These are phyloP conservation scores for Conops quadrifasciatus DNA, from an alignment of 2,888 invertebrate species.

Conservation along the genomic window DNA sequence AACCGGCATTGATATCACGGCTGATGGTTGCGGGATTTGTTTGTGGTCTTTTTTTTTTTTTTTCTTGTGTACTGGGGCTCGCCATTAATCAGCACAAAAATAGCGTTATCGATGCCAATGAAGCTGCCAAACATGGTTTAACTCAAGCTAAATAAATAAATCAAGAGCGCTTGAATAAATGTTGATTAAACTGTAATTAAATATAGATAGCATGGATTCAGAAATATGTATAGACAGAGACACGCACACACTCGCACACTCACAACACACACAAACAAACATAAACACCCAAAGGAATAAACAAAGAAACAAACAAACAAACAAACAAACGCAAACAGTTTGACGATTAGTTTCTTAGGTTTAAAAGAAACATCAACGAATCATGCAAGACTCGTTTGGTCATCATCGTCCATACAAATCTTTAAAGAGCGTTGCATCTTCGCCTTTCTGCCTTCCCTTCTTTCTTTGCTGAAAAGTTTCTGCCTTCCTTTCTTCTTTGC, in stretches of 20 bases:
- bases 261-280: background rate
- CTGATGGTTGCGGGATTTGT: background rate
- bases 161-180: constrained; percentile 28
- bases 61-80: background rate
- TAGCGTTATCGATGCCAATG: constrained; percentile 15
- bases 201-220: constrained; percentile 17
- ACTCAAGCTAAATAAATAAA: constrained; percentile 35
- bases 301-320: background rate
- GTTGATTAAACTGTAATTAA: constrained; percentile 34
- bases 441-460: too few species aligned
- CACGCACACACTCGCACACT: constrained; percentile 24
- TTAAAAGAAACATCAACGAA: too few species aligned
- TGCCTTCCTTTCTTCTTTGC: background rate
- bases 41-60: too few species aligned
- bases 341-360: too few species aligned
- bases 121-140: constrained; percentile 32
- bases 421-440: too few species aligned
- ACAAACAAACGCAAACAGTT: constrained; percentile 11
- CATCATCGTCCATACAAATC: too few species aligned
- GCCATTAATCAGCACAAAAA: constrained; percentile 22
- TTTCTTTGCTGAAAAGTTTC: too few species aligned
- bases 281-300: too few species aligned
- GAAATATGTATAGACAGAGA: too few species aligned
- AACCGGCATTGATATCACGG: background rate
- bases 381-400: too few species aligned